Conservation (phyloP, 1,140 invertebrate genomes). For the Drosophila burlai region DNA sequence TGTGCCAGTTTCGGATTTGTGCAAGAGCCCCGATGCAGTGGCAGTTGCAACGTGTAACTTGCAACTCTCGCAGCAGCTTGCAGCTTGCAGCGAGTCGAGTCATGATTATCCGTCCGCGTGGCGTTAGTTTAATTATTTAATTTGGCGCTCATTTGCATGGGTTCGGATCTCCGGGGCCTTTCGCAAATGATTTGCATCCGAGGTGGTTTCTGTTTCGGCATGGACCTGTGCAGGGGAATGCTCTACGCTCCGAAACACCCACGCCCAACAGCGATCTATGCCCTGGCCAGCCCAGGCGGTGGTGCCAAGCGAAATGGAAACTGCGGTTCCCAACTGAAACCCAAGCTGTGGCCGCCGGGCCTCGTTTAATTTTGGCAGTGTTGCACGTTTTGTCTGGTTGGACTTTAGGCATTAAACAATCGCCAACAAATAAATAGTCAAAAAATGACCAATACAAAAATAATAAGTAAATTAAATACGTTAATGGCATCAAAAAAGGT, state of each 20-base stretch:
- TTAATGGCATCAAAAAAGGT: not conserved
- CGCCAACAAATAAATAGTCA: not conserved
- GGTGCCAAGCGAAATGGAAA: slow-evolving; percentile 35
- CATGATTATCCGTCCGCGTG: slow-evolving; percentile 35
- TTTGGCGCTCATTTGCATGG: slow-evolving; percentile 76
- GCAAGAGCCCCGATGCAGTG: slow-evolving; percentile 35
- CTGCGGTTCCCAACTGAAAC: slow-evolving; percentile 1
- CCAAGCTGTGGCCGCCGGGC: slow-evolving; percentile 22
- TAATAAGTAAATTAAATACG: not conserved
- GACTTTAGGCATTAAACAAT: slow-evolving; percentile 10
- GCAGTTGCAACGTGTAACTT: slow-evolving; percentile 41
- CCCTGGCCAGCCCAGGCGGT: slow-evolving; percentile 14
- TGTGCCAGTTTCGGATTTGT: slow-evolving; percentile 77
- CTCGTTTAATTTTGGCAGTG: slow-evolving; percentile 23
- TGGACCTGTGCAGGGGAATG: slow-evolving; percentile 57
- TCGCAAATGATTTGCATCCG: slow-evolving; percentile 72
- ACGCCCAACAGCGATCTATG: slow-evolving; percentile 27
- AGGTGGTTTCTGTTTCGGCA: slow-evolving; percentile 48
- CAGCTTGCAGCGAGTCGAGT: slow-evolving; percentile 22
- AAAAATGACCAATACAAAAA: not conserved
- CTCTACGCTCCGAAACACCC: slow-evolving; percentile 16
- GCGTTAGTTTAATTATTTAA: slow-evolving; percentile 80
- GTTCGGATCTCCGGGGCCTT: slow-evolving; percentile 45
- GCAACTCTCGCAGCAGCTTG: slow-evolving; percentile 21
- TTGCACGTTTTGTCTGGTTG: slow-evolving; percentile 31